Conservation (phyloP, 92 coral and sea anemone genomes). For the Montipora capitata region DNA sequence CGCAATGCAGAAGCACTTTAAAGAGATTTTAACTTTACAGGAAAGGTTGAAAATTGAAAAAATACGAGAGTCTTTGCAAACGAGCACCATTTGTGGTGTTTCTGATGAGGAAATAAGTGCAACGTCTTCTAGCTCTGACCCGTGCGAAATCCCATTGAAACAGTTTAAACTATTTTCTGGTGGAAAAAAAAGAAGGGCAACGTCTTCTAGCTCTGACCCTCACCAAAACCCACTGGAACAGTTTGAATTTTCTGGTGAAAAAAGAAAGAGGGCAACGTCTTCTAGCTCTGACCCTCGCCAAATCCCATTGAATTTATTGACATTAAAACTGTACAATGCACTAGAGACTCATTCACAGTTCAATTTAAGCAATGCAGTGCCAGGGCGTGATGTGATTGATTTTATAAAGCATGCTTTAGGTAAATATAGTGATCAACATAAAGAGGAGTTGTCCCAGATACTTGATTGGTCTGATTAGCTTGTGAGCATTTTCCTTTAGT, state of each 20-base stretch:
- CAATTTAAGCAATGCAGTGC: constrained; percentile 18
- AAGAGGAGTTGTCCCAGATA: constrained; percentile 4
- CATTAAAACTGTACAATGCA: too few species aligned
- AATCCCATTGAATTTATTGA: too few species aligned
- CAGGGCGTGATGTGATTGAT: background rate
- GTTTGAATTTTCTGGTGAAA: too few species aligned
- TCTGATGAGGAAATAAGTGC: background rate
- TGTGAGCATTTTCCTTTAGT: constrained; percentile 16
- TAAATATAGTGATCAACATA: background rate
- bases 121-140: background rate
- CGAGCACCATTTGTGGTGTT: background rate
- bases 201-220: too few species aligned
- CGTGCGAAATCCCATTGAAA: too few species aligned
- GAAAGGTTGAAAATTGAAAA: constrained; percentile 6
- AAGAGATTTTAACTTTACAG: constrained; percentile 6
- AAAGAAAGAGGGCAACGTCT: too few species aligned
- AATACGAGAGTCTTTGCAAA: constrained; percentile 10
- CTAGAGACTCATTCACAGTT: constrained; percentile 1
- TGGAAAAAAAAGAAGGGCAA: too few species aligned
- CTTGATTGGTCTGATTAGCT: background rate
- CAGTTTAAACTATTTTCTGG: too few species aligned
- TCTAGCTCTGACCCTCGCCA: too few species aligned
- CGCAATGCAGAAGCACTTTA: constrained; percentile 37
- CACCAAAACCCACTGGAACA: too few species aligned
- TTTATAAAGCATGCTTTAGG: background rate